phyloP scores from a whole-genome alignment of 1,140 invertebrate species.

The Anastatus disparis region DNA sequence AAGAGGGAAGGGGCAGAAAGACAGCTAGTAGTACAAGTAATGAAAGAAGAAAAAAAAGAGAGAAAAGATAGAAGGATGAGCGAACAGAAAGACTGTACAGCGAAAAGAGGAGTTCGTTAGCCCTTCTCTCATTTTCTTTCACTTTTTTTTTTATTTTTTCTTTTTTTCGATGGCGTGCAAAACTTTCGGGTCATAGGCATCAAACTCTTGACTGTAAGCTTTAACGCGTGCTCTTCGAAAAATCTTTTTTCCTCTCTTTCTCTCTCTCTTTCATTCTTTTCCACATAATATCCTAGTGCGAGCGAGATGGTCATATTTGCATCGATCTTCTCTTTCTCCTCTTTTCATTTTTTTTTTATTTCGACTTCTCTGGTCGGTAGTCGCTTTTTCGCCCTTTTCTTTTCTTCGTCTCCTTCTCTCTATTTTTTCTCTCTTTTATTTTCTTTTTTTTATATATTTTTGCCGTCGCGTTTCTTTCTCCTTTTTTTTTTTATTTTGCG shows the following conservation, averaged over 20 bases:
- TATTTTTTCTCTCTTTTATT: neutral
- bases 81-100: too few species aligned
- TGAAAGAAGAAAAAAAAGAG: neutral
- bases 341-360: too few species aligned
- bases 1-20: neutral
- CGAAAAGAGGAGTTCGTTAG: slow-evolving; percentile 25
- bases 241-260: neutral
- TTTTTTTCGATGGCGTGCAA: slow-evolving; percentile 24
- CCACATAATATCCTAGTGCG: neutral
- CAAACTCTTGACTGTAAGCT: neutral
- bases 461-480: neutral
- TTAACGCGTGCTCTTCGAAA: neutral
- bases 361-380: neutral
- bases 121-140: too few species aligned
- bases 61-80: too few species aligned
- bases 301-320: slow-evolving; percentile 19
- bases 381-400: neutral
- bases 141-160: too few species aligned
- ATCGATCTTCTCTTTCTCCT: slow-evolving; percentile 29
- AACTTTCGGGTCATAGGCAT: slow-evolving; percentile 28
- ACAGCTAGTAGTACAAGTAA: neutral
- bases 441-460: neutral
- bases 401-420: neutral
- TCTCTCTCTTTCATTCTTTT: neutral
- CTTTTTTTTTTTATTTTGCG: slow-evolving; percentile 2